A percentile compares a stretch with the other conserved stretches of the same genome.
Evolutionary conservation across 2,113 vertebrate genomes (phyloP).

Genomic region (Istiophorus platypterus): DNA sequence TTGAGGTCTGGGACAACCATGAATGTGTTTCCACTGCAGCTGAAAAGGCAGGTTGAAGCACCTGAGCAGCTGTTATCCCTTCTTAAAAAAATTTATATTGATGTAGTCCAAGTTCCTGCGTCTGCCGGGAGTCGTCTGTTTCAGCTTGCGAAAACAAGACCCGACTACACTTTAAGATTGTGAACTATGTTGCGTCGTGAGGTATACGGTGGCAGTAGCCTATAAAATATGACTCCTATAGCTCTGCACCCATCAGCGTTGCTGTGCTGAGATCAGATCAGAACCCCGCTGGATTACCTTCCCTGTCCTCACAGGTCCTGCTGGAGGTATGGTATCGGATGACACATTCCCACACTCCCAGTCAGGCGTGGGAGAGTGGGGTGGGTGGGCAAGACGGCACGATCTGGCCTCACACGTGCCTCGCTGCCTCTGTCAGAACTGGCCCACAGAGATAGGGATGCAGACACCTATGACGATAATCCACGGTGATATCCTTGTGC

Average conservation of each 20-base stretch:
- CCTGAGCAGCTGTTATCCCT: conserved; percentile 67
- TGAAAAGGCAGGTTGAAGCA: conserved; percentile 46
- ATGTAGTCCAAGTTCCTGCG: conserved; percentile 52
- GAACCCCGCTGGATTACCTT: conserved; percentile 29
- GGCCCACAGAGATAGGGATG: conserved; percentile 42
- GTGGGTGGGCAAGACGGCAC: conserved; percentile 26
- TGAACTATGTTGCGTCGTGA: conserved; percentile 4
- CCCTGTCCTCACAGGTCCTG: conserved; percentile 66
- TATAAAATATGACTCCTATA: conserved; percentile 33
- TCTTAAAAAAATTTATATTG: conserved; percentile 68
- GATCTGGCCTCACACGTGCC: conserved; percentile 58
- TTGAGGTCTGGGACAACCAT: conserved; percentile 34
- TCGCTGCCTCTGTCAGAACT: conserved; percentile 42
- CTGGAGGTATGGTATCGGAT: conserved; percentile 68
- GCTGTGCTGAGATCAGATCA: conserved; percentile 38
- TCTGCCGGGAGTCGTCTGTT: conserved; percentile 51
- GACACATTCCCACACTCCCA: conserved; percentile 76
- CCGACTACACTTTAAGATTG: neutral
- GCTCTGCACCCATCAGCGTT: conserved; percentile 18
- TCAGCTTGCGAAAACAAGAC: conserved; percentile 52
- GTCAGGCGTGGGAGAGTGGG: conserved; percentile 50
- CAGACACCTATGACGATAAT: conserved; percentile 49
- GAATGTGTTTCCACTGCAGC: conserved; percentile 51
- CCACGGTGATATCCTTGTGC: conserved; percentile 36
- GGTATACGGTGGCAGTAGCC: neutral